Base-by-base conservation (phyloP, 2,888 invertebrate species). In the Idaea dimidiata region DNA sequence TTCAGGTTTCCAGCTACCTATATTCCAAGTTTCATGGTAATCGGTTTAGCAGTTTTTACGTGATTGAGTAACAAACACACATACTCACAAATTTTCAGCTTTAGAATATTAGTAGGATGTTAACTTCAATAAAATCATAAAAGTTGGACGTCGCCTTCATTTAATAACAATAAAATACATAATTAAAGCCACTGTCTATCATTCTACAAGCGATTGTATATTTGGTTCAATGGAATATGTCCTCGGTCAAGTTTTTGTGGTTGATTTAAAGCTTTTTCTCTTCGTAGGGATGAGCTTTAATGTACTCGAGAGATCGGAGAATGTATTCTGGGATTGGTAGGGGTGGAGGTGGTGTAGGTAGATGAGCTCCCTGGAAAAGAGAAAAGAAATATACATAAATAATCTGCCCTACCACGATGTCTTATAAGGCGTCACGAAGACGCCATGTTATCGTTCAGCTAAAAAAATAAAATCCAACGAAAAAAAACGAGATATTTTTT, bases 271-370 rank as follows among this genome's bases (percentile, higher is more conserved):
- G 0, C 56, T 74, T 72, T 66, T 74, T 70, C 61, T 79, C 80
- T 4, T 32, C 57, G 75, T 82, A 87, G 57, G 93, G 93, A 83
- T 93, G 92, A 7, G 84, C 79, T 16, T 75, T 78, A 78, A 89
- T 93, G 78, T 86, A 94, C 62, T 86, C 88, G 54, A 93, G 67
- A 57, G 93, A 76, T 54, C 86, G 84, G 14, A 77, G 65, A 69
- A 93, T 90, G 75, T 89, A 86, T 0, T 89, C 93, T 4, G 93
- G 93, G 61, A 92, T 84, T 18, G 92, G 84, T 16, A 85, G 76
- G 1, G 93, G 76, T 6, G 88, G 78, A 14, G 87, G 87, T 0
- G 87, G 66, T 17, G 84, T 84, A 57, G 87, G 87, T 1, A 87
- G 79, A 63, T 83, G 81, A 16, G 59, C 74, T 68, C 81, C 86